Conservation (phyloP, 2,888 invertebrate genomes). For the Hydroisotoma schaefferi region DNA sequence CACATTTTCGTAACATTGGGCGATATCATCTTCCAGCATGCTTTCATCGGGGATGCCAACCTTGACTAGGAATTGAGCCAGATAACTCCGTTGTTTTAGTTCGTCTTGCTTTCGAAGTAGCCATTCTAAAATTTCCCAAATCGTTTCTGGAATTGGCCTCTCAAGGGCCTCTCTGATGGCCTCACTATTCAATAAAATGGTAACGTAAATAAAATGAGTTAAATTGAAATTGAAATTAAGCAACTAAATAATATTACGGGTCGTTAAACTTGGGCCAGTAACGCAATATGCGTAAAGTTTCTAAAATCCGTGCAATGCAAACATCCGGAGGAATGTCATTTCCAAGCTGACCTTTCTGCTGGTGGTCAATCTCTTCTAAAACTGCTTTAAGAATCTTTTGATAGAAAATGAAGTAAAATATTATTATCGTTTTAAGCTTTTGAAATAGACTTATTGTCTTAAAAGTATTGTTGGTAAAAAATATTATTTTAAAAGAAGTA, state of each 20-base stretch:
- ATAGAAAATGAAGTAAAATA: neutral
- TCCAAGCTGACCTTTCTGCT: slow-evolving; percentile 51
- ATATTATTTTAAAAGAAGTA: slow-evolving; percentile 4
- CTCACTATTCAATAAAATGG: slow-evolving; percentile 10
- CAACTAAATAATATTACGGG: slow-evolving; percentile 50
- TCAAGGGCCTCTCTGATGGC: slow-evolving; percentile 17
- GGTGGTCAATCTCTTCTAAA: slow-evolving; percentile 65
- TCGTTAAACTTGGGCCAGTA: slow-evolving; percentile 64
- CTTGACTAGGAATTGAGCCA: slow-evolving; percentile 64
- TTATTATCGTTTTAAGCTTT: neutral
- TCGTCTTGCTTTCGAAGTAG: slow-evolving; percentile 68
- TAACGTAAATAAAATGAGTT: neutral
- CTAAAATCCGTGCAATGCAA: slow-evolving; percentile 56
- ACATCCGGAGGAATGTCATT: slow-evolving; percentile 56
- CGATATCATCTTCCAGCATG: slow-evolving; percentile 67
- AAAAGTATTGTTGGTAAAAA: neutral
- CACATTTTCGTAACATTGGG: slow-evolving; percentile 64
- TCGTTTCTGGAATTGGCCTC: slow-evolving; percentile 52
- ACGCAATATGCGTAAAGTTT: slow-evolving; percentile 68
- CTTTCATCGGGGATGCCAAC: slow-evolving; percentile 72
- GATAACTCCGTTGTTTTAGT: slow-evolving; percentile 75
- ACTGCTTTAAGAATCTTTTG: slow-evolving; percentile 65
- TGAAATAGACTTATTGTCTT: neutral
- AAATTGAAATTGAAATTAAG: neutral
- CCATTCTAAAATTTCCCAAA: slow-evolving; percentile 68